These are phyloP conservation scores for Melanaphis sacchari DNA, from an alignment of 1,140 invertebrate species.

Conservation along the genomic window DNA sequence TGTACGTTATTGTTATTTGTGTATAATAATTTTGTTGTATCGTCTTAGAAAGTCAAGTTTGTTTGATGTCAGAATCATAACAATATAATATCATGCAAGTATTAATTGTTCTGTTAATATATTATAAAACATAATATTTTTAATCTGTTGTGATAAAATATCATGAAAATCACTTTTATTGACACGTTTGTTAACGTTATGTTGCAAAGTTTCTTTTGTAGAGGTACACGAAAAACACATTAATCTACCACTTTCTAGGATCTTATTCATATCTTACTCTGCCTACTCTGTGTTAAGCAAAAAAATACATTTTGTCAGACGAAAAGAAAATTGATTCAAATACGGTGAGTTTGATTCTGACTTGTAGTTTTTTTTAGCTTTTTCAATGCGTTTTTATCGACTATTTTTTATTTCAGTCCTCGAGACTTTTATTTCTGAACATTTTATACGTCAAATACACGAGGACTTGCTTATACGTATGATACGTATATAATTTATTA, in stretches of 20 bases:
- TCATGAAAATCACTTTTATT: neutral
- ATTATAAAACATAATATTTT: neutral
- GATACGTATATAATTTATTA: neutral
- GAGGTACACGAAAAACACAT: neutral
- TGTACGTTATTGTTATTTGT: neutral
- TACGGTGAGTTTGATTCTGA: neutral
- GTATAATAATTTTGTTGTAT: neutral
- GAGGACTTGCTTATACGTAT: neutral
- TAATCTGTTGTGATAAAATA: neutral
- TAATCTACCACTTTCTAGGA: neutral
- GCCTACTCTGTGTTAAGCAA: neutral
- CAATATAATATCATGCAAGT: neutral
- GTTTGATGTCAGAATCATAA: neutral
- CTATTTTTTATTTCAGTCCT: neutral
- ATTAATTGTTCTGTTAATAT: neutral
- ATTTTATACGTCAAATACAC: neutral
- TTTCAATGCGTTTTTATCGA: neutral
- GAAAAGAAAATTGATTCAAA: neutral
- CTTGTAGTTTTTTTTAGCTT: neutral
- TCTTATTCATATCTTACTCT: neutral
- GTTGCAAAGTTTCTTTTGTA: neutral
- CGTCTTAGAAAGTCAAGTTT: neutral
- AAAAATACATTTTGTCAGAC: neutral
- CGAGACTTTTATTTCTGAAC: neutral
- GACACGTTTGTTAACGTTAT: neutral